Evolutionary conservation across 2,888 invertebrate genomes (phyloP).

Genomic region (Plebejus argus): DNA sequence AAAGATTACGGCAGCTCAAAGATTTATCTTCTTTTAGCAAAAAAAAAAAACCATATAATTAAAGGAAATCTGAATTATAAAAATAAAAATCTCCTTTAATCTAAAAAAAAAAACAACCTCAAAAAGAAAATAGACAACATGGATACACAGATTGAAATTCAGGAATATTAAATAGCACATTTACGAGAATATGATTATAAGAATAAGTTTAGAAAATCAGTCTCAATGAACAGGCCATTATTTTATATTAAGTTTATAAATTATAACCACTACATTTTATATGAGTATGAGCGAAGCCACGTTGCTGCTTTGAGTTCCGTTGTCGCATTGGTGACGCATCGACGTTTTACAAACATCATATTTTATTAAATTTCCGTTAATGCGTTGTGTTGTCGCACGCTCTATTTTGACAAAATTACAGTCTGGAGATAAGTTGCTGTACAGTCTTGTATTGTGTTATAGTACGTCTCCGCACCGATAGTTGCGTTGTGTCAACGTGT

Average conservation of each 20-base stretch:
- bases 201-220: conserved; percentile 77
- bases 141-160: conserved; percentile 5
- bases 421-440: neutral
- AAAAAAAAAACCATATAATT: neutral
- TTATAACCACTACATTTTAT: conserved; percentile 32
- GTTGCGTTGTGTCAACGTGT: too few species aligned
- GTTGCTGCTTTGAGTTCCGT: neutral
- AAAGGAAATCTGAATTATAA: neutral
- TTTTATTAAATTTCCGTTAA: neutral
- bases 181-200: conserved; percentile 51
- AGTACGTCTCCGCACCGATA: too few species aligned
- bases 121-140: conserved; percentile 7
- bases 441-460: too few species aligned
- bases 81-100: neutral
- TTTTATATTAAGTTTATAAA: conserved; percentile 51
- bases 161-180: conserved; percentile 33
- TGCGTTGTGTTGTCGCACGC: neutral
- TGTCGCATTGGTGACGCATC: neutral
- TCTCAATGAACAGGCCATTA: conserved; percentile 79
- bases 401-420: neutral
- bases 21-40: neutral
- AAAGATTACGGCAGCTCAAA: neutral
- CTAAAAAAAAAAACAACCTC: neutral
- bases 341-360: neutral
- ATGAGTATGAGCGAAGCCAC: neutral